These are phyloP conservation scores for Pseudochromis fuscus DNA, from an alignment of 2,797 vertebrate genomes.

Conservation along the genomic window DNA sequence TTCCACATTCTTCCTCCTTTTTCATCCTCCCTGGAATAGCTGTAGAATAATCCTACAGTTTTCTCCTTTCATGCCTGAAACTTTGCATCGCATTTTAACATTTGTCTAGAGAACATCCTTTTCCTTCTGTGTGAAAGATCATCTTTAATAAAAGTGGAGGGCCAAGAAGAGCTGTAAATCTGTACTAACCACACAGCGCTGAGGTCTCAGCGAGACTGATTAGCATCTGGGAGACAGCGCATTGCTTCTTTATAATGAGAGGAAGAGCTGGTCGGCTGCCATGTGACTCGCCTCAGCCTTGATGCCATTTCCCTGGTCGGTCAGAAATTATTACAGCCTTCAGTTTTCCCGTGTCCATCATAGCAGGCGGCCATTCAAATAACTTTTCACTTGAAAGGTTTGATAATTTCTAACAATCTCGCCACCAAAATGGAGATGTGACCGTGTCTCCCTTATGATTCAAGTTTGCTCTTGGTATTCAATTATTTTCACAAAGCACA, in stretches of 20 bases:
- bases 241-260: slow-evolving; percentile 92
- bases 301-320: slow-evolving; percentile 91
- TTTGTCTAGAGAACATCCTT: slow-evolving; percentile 91
- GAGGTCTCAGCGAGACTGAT: slow-evolving; percentile 98
- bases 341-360: slow-evolving; percentile 75
- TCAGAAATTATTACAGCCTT: slow-evolving; percentile 89
- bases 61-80: slow-evolving; percentile 92
- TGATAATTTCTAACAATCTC: slow-evolving; percentile 88
- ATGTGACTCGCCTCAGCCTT: slow-evolving; percentile 85
- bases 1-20: slow-evolving; percentile 87
- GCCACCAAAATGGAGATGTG: slow-evolving; percentile 70
- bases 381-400: slow-evolving; percentile 87
- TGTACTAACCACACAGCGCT: slow-evolving; percentile 91
- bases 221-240: slow-evolving; percentile 90
- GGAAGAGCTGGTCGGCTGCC: slow-evolving; percentile 88
- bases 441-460: slow-evolving; percentile 36
- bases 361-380: slow-evolving; percentile 82
- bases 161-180: slow-evolving; percentile 91
- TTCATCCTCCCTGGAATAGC: slow-evolving; percentile 86
- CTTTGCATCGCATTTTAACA: slow-evolving; percentile 97
- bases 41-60: slow-evolving; percentile 89
- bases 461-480: slow-evolving; percentile 8
- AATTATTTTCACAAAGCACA: slow-evolving; percentile 3
- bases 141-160: slow-evolving; percentile 95
- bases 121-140: slow-evolving; percentile 92